phyloP scores from a whole-genome alignment of 2,113 vertebrate species.

The Lanius collurio region DNA sequence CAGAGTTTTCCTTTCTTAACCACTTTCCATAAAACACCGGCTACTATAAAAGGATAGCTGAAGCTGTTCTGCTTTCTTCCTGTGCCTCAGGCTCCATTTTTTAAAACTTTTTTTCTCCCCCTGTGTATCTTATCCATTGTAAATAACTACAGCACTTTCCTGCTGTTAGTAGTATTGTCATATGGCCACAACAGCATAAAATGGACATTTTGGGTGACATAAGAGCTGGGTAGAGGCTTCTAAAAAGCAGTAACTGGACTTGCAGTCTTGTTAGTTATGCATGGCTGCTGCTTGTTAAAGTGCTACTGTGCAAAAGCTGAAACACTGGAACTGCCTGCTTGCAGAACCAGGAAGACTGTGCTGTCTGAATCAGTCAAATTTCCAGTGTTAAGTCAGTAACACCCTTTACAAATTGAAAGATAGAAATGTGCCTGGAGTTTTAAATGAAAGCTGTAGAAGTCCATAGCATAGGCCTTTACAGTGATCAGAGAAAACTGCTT shows the following conservation, averaged over 20 bases:
- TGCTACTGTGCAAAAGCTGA: slow-evolving; percentile 38
- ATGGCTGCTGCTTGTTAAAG: slow-evolving; percentile 52
- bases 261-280: slow-evolving; percentile 39
- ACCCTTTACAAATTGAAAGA: neutral
- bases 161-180: neutral
- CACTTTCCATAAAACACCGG: slow-evolving; percentile 24
- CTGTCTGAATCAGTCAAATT: neutral
- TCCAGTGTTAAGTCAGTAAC: neutral
- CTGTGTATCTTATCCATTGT: neutral
- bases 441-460: neutral
- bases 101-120: neutral
- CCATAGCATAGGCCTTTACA: neutral
- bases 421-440: neutral
- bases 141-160: neutral
- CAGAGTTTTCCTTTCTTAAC: slow-evolving; percentile 14
- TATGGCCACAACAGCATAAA: neutral
- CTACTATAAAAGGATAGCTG: slow-evolving; percentile 52
- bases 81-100: neutral
- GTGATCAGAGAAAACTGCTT: neutral
- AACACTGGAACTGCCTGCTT: slow-evolving; percentile 42
- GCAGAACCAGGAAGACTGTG: slow-evolving; percentile 2
- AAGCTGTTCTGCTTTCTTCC: slow-evolving; percentile 16
- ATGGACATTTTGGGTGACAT: neutral
- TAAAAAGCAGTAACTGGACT: slow-evolving; percentile 4
- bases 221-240: neutral